Base-by-base conservation (phyloP, 2,113 vertebrate species). In the Ammospiza nelsoni region DNA sequence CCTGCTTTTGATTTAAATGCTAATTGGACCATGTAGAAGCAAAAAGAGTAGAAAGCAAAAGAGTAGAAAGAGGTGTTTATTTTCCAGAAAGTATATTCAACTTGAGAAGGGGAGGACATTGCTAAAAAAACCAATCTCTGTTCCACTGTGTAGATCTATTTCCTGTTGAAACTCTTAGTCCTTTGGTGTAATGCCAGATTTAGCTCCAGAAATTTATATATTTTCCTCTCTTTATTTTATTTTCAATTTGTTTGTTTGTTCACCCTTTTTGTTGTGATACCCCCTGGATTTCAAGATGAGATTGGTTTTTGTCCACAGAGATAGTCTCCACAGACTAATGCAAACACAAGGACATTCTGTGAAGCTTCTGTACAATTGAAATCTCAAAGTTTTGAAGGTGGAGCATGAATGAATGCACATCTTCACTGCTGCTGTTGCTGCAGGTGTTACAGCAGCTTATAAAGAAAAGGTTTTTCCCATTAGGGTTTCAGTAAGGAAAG, bases 281-380 rank as follows among this genome's bases (percentile, higher is more conserved):
- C 43, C 75, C 44, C 39, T 69, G 82, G 82, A 85, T 90, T 95
- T 93, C 48, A 71, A 59, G 13, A 80, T 12, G n/a, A 94, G 94
- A 90, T 94, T 95, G 78, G 23, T 90, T 93, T 91, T 77, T 80
- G 61, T 63, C 55, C 27, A 18, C n/a, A 74, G 59, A 92, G 48
- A n/a, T 48, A 20, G 27, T 85, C 29, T 81, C 75, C 39, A 31
- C 39, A 86, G 85, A 90, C 59, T 77, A 84, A 85, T 90, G 11
- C 59, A 80, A 66, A 71, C 27, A 67, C 19, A 79, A 39, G 31
- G 58, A 48, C 11, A 19, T 62, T 86, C 57, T 85, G 15, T 94
- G 82, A 92, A 79, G n/a, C 24, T 95, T 84, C 68, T 77, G 43
- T 88, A 31, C 72, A 90, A 80, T 22, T 84, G 65, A 86, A 93